Evolutionary conservation across 1,140 invertebrate species (phyloP).

Genomic region (Plectrocnemia conspersa): DNA sequence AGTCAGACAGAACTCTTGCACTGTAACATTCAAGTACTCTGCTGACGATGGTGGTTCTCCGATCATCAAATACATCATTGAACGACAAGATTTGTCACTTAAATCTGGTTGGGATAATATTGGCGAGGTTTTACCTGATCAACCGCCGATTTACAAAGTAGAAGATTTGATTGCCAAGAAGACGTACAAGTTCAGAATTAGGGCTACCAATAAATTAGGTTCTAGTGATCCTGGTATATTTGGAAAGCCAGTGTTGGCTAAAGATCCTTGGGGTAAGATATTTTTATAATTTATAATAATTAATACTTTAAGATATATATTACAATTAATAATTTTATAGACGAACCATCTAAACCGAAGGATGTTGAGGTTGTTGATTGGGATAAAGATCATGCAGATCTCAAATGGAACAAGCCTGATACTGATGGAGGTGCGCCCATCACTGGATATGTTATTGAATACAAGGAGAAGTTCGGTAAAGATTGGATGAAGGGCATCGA

Average conservation of each 20-base stretch:
- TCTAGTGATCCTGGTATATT: conserved; percentile 84
- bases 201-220: conserved; percentile 88
- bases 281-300: neutral
- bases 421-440: conserved; percentile 93
- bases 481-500: conserved; percentile 80
- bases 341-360: conserved; percentile 89
- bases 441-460: conserved; percentile 88
- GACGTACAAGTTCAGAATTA: conserved; percentile 92
- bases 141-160: conserved; percentile 74
- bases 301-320: conserved; percentile 12
- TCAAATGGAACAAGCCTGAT: conserved; percentile 87
- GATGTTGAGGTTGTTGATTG: conserved; percentile 89
- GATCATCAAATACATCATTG: conserved; percentile 87
- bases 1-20: conserved; percentile 87
- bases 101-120: conserved; percentile 80
- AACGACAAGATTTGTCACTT: conserved; percentile 68
- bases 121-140: conserved; percentile 63
- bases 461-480: conserved; percentile 88
- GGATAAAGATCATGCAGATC: conserved; percentile 92
- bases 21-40: conserved; percentile 86
- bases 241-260: conserved; percentile 82
- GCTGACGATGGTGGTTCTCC: conserved; percentile 91
- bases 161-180: conserved; percentile 82
- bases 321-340: conserved; percentile 44
- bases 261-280: conserved; percentile 92